Percentiles rank a stretch among this genome's conserved stretches.
phyloP scores from a whole-genome alignment of 2,113 vertebrate species.

The Odontesthes bonariensis region DNA sequence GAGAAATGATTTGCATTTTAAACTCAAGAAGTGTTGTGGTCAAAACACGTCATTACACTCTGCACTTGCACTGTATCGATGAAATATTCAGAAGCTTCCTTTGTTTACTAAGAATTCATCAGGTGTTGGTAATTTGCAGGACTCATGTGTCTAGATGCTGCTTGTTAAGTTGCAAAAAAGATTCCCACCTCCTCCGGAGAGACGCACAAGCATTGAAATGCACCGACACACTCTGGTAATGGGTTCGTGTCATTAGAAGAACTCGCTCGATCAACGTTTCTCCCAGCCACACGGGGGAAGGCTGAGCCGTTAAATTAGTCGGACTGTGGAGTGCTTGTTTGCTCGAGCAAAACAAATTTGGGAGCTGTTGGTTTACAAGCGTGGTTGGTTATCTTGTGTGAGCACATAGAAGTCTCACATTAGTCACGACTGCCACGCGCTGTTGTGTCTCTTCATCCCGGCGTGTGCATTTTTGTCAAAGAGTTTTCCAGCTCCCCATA shows the following conservation, averaged over 20 bases:
- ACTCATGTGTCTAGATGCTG: slow-evolving; percentile 17
- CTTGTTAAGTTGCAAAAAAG: slow-evolving; percentile 42
- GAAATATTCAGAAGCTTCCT: neutral
- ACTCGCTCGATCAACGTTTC: slow-evolving; percentile 46
- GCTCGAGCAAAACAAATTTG: slow-evolving; percentile 51
- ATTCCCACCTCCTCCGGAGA: slow-evolving; percentile 26
- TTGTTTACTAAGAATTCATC: slow-evolving; percentile 25
- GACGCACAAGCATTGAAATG: slow-evolving; percentile 56
- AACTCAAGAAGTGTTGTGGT: too few relatives aligned
- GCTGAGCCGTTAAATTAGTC: slow-evolving; percentile 42
- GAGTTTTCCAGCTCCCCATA: slow-evolving; percentile 22
- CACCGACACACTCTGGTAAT: slow-evolving; percentile 64
- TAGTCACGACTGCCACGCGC: neutral
- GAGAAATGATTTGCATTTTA: neutral
- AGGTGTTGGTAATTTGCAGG: slow-evolving; percentile 16
- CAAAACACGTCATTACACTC: too few relatives aligned
- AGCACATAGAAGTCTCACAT: slow-evolving; percentile 17
- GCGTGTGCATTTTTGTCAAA: slow-evolving; percentile 4
- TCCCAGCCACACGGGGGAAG: slow-evolving; percentile 4
- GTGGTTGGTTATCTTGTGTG: slow-evolving; percentile 5
- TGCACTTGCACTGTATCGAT: neutral
- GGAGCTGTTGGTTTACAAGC: slow-evolving; percentile 48
- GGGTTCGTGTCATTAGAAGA: slow-evolving; percentile 56
- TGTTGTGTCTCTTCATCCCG: slow-evolving; percentile 6
- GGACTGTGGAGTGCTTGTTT: slow-evolving; percentile 47